Conservation (phyloP, 2,797 vertebrate genomes). For the Tinamus major region DNA sequence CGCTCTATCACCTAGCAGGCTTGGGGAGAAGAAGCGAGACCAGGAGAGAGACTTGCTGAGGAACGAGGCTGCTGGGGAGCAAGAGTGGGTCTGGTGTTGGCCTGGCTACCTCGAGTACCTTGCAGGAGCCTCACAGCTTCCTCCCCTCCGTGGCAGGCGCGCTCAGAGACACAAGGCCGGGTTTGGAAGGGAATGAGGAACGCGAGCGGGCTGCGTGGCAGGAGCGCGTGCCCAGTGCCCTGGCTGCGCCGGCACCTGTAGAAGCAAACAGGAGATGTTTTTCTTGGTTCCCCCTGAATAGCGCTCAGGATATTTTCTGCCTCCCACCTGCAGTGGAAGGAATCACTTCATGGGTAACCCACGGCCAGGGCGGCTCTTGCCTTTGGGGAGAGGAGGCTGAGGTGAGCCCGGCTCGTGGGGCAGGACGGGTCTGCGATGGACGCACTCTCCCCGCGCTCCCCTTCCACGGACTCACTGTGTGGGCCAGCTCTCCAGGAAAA, state of each 20-base stretch:
- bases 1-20: not conserved
- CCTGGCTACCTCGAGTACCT: not conserved
- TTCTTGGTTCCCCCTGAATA: not conserved
- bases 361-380: rapidly evolving
- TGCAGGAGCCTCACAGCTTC: not conserved
- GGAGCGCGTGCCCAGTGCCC: not conserved
- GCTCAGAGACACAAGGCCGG: not conserved
- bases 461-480: not conserved
- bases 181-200: too few species aligned
- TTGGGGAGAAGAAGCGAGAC: not conserved
- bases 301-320: not conserved
- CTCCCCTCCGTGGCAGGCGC: not conserved
- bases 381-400: not conserved
- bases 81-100: too few species aligned
- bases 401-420: not conserved
- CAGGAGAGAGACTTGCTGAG: not conserved
- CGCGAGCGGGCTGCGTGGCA: not conserved
- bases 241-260: not conserved
- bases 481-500: constrained; percentile 21
- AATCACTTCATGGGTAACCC: not conserved
- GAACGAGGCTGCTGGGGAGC: not conserved
- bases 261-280: not conserved
- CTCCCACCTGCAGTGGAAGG: rapidly evolving
- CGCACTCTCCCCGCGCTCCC: not conserved
- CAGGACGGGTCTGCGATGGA: not conserved